Conservation (phyloP, 1,140 invertebrate species). For the Drosophila ironensis region DNA sequence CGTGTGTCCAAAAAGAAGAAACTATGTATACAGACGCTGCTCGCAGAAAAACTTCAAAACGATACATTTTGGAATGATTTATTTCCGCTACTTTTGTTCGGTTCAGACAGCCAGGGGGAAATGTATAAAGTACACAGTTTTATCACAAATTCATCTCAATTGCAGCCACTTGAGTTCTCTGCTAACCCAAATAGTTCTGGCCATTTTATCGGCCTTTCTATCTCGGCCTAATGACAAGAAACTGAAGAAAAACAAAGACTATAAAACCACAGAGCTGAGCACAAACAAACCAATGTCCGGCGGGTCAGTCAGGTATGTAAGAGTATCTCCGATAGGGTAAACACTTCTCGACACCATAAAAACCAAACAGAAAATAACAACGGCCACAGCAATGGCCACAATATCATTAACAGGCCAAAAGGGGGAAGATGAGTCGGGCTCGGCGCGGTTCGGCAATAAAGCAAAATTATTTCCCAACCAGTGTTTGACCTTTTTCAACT, state of each 20-base stretch:
- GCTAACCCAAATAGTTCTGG: conserved; percentile 12
- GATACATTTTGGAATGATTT: conserved; percentile 13
- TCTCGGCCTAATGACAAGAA: conserved; percentile 60
- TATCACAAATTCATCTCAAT: conserved; percentile 25
- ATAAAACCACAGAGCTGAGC: too few relatives aligned
- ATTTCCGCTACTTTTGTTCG: conserved; percentile 2
- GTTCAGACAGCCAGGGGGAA: neutral
- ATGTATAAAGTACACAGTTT: conserved; percentile 2
- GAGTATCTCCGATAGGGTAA: conserved; percentile 36
- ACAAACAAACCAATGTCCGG: conserved; percentile 9
- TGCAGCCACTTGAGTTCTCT: neutral
- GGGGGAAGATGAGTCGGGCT: conserved; percentile 21
- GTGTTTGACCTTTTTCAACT: conserved; percentile 65
- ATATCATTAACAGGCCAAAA: conserved; percentile 18
- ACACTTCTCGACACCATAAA: conserved; percentile 33
- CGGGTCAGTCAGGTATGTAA: conserved; percentile 16
- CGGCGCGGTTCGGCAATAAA: conserved; percentile 40
- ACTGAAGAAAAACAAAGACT: conserved; percentile 9
- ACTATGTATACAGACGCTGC: neutral
- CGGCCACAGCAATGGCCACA: neutral
- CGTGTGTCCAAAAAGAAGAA: neutral
- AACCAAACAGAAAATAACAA: conserved; percentile 20
- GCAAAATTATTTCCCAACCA: conserved; percentile 63
- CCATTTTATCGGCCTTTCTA: conserved; percentile 52
- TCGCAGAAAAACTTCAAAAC: neutral